Conservation (phyloP, 2,888 invertebrate genomes). For the Pristionchus exspectatus region DNA sequence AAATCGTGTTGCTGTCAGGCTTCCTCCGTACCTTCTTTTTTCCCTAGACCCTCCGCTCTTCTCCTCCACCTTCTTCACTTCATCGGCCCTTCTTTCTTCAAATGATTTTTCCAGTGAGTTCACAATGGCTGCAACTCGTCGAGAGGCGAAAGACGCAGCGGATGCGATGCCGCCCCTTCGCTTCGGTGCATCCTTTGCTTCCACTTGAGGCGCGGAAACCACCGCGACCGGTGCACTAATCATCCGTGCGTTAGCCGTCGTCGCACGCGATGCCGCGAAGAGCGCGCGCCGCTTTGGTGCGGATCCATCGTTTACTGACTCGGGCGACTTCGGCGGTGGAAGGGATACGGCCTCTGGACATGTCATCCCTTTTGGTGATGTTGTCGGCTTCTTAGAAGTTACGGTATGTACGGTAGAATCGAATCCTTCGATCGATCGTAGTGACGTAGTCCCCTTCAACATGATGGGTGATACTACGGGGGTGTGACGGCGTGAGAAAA, state of each 20-base stretch:
- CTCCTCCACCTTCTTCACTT: constrained; percentile 8
- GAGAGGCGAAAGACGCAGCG: constrained; percentile 48
- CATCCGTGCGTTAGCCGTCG: background rate
- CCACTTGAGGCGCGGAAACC: background rate
- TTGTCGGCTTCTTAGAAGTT: background rate
- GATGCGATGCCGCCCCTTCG: constrained; percentile 13
- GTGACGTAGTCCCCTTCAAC: background rate
- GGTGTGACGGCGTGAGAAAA: constrained; percentile 11
- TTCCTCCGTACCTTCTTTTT: background rate
- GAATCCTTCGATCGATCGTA: background rate
- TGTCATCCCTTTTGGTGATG: background rate
- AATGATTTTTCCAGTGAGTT: constrained; percentile 48
- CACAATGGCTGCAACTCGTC: constrained; percentile 46
- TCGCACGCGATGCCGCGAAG: background rate
- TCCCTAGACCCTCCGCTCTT: background rate
- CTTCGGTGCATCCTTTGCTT: background rate
- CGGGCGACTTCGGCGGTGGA: background rate
- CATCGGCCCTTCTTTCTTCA: constrained; percentile 26
- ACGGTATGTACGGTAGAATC: background rate
- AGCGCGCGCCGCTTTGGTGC: background rate
- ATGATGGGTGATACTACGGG: background rate
- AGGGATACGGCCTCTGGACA: background rate
- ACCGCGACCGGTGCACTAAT: background rate
- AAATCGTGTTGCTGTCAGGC: background rate
- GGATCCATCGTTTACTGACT: background rate